Conservation (phyloP, 2,888 invertebrate species). For the Drosophila sordidula region DNA sequence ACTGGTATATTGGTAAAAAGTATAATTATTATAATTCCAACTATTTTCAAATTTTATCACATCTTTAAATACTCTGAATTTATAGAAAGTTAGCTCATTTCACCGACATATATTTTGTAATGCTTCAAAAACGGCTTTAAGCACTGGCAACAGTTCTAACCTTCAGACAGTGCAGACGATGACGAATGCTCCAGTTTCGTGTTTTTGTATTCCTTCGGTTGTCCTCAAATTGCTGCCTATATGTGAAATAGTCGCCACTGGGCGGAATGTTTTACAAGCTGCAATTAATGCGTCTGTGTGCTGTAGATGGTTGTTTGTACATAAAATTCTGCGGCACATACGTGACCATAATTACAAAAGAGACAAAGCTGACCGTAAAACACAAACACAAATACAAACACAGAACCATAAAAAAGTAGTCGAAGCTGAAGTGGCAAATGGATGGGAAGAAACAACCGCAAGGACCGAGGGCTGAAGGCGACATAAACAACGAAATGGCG, state of each 20-base stretch:
- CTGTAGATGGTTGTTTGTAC: conserved; percentile 36
- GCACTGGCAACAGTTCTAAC: not conserved
- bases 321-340: conserved; percentile 72
- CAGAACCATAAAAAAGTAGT: conserved; percentile 48
- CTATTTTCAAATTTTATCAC: too few species aligned
- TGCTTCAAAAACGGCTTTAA: not conserved
- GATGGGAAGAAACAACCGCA: conserved; percentile 28
- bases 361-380: conserved; percentile 61
- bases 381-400: conserved; percentile 19
- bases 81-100: too few species aligned
- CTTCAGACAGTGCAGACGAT: conserved; percentile 3
- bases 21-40: too few species aligned
- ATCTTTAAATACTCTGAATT: too few species aligned
- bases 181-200: conserved; percentile 30
- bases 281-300: conserved; percentile 60
- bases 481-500: conserved; percentile 60
- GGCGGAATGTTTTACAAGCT: conserved; percentile 55
- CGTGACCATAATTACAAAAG: conserved; percentile 72
- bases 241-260: conserved; percentile 25
- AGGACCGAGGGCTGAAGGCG: conserved; percentile 21
- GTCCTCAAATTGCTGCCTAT: conserved; percentile 26
- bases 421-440: conserved; percentile 47
- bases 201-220: conserved; percentile 7
- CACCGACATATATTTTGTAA: too few species aligned
- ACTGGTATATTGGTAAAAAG: too few species aligned